Conservation (phyloP, 2,113 vertebrate species). For the Heterotis niloticus region DNA sequence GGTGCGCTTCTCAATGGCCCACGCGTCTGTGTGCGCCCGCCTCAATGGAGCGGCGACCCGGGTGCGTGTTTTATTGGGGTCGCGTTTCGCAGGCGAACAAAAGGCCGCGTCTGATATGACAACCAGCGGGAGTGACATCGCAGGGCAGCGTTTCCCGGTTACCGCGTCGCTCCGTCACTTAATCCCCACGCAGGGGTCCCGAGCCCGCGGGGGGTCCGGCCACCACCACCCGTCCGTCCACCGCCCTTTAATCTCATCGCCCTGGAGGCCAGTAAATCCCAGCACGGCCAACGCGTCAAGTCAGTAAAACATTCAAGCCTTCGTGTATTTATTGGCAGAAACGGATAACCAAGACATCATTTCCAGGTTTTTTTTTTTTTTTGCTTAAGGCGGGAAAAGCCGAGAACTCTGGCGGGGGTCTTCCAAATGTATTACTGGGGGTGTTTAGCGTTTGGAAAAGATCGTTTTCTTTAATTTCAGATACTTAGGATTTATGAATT, state of each 20-base stretch:
- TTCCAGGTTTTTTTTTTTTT: constrained; percentile 8
- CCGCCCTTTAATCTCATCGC: constrained; percentile 30
- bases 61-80: constrained; percentile 26
- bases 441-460: too few relatives aligned
- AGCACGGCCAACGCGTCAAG: constrained; percentile 1
- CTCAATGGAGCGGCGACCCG: constrained; percentile 6
- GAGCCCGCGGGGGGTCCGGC: constrained; percentile 25
- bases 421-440: not conserved
- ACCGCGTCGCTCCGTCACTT: constrained; percentile 20
- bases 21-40: not conserved
- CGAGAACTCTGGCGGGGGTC: constrained; percentile 27
- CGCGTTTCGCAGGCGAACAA: constrained; percentile 38
- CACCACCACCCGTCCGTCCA: constrained; percentile 21
- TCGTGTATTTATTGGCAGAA: constrained; percentile 35
- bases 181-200: constrained; percentile 18
- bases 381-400: constrained; percentile 25
- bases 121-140: constrained; percentile 26
- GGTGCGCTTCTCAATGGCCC: not conserved
- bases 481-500: too few relatives aligned
- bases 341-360: constrained; percentile 39
- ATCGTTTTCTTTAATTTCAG: too few relatives aligned
- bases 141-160: constrained; percentile 16
- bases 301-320: constrained; percentile 32
- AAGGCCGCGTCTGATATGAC: constrained; percentile 23
- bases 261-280: constrained; percentile 18